Percentiles rank a stretch among this genome's conserved stretches.
These are phyloP conservation scores for Amphilophus citrinellus DNA, from an alignment of 2,113 vertebrate species.

Conservation along the genomic window DNA sequence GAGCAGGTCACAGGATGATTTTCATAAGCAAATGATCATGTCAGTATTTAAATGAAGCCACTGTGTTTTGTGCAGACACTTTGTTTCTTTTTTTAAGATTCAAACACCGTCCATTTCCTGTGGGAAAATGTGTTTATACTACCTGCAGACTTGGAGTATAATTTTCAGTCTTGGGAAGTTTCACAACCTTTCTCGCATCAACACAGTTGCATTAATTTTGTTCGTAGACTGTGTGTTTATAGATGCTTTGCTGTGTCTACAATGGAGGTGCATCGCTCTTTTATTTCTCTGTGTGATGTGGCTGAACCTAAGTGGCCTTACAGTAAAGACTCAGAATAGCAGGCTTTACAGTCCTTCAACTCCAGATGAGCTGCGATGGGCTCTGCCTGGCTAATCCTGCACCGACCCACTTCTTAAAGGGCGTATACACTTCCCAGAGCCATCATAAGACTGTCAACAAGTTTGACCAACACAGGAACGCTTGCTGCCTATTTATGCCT, in stretches of 20 bases:
- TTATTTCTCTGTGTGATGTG: background rate
- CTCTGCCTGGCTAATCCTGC: slow-evolving; percentile 69
- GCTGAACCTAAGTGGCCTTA: background rate
- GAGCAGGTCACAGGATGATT: background rate
- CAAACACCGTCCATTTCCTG: background rate
- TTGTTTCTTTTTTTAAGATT: background rate
- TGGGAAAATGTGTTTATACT: background rate
- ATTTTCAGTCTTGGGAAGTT: background rate
- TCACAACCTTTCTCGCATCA: background rate
- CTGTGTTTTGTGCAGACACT: too few relatives aligned
- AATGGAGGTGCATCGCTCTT: background rate
- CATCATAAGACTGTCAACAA: background rate
- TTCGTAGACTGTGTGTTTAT: background rate
- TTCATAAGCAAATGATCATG: background rate
- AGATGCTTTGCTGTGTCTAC: background rate
- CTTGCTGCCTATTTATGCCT: background rate
- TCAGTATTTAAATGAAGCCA: background rate
- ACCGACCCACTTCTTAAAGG: slow-evolving; percentile 72
- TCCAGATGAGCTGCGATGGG: slow-evolving; percentile 42
- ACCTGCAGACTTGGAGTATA: background rate
- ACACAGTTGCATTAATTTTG: background rate
- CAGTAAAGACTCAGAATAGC: slow-evolving; percentile 60
- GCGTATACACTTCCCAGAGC: background rate
- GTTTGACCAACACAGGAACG: background rate
- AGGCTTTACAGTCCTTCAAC: slow-evolving; percentile 60